A percentile compares a stretch with the other conserved stretches of the same genome.
Conservation (phyloP, 2,888 invertebrate species). For the Scaptodrosophila latifasciaeformis region DNA sequence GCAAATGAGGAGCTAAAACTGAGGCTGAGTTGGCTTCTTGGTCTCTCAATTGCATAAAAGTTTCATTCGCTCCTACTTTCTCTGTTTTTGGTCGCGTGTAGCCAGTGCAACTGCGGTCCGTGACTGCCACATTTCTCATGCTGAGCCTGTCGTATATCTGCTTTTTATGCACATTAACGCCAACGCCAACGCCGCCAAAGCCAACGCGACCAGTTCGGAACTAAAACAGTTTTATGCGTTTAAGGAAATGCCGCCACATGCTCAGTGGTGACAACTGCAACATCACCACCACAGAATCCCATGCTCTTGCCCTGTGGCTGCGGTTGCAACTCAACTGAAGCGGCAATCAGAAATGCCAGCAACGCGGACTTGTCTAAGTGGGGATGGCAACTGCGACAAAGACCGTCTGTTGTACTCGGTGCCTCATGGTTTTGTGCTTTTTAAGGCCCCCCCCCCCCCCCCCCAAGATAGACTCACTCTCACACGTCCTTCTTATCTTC, state of each 20-base stretch:
- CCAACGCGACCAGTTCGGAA: constrained; percentile 17
- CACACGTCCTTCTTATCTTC: neutral
- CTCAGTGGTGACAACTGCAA: constrained; percentile 43
- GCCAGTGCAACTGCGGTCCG: constrained; percentile 29
- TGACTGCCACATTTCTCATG: constrained; percentile 53
- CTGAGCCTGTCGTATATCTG: constrained; percentile 38
- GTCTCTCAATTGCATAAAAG: constrained; percentile 1
- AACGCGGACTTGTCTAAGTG: constrained; percentile 54
- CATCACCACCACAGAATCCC: constrained; percentile 13
- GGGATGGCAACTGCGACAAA: constrained; percentile 45
- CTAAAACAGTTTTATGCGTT: constrained; percentile 61
- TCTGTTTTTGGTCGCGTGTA: constrained; percentile 41
- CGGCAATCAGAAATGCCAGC: constrained; percentile 42
- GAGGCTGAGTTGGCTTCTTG: neutral
- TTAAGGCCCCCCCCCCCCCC: constrained; percentile 14
- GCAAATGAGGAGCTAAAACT: constrained; percentile 44
- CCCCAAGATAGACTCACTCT: constrained; percentile 2
- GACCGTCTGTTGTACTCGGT: constrained; percentile 38
- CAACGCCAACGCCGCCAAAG: constrained; percentile 42
- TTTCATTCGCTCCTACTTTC: too few relatives aligned
- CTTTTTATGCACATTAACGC: constrained; percentile 56
- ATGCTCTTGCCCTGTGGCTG: neutral
- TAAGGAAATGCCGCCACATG: constrained; percentile 53
- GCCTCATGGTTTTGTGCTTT: constrained; percentile 47
- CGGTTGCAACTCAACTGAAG: constrained; percentile 6